Evolutionary conservation across 2,888 invertebrate species (phyloP).

Genomic region (Drosophila borborema): DNA sequence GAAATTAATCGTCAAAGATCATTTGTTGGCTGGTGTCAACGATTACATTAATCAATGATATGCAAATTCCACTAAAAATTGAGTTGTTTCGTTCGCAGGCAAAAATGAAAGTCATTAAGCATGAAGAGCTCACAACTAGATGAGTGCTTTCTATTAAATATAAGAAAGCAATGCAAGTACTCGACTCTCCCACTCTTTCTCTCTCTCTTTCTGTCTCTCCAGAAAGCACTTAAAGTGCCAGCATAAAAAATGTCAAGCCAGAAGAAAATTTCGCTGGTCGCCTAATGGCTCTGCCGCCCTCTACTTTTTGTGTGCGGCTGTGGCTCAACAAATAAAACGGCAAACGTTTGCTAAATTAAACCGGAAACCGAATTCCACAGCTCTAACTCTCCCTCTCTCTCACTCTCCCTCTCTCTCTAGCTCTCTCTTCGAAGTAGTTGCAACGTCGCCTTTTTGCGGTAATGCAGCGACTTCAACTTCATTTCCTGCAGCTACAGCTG

Average conservation of each 20-base stretch:
- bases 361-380: conserved; percentile 63
- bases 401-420: not conserved
- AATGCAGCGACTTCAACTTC: conserved; percentile 64
- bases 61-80: not conserved
- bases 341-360: conserved; percentile 77
- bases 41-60: not conserved
- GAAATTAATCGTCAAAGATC: conserved; percentile 9
- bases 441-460: conserved; percentile 65
- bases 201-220: not conserved
- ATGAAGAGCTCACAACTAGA: not conserved
- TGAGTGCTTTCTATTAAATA: not conserved
- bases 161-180: not conserved
- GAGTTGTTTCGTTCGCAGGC: not conserved
- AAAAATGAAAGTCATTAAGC: not conserved
- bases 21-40: conserved; percentile 5
- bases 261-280: conserved; percentile 13
- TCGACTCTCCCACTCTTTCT: not conserved
- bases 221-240: conserved; percentile 12
- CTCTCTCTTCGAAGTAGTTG: conserved; percentile 34
- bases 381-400: not conserved
- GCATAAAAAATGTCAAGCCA: conserved; percentile 19
- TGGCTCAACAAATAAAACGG: conserved; percentile 50
- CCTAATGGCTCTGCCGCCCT: conserved; percentile 32
- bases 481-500: conserved; percentile 49
- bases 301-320: conserved; percentile 18